Conservation (phyloP, 2,888 invertebrate genomes). For the Nymphalis polychloros region DNA sequence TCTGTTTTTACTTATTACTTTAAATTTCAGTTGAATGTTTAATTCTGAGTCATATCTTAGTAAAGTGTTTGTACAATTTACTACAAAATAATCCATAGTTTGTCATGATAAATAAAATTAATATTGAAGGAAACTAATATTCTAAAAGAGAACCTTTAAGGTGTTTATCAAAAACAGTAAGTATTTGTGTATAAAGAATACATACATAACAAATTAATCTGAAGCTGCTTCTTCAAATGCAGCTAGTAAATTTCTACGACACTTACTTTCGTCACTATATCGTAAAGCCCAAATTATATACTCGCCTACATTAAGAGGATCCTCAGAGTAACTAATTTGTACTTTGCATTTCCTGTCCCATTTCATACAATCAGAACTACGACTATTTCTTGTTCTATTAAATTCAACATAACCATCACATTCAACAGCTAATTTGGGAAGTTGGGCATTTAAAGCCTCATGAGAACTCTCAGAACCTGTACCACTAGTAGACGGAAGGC, state of each 20-base stretch:
- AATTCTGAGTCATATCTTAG: not conserved
- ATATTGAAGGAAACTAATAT: too few species aligned
- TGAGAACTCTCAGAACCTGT: constrained; percentile 65
- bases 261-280: constrained; percentile 83
- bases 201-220: constrained; percentile 43
- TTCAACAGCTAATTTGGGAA: constrained; percentile 72
- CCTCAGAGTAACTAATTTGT: constrained; percentile 83
- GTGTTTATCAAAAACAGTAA: too few species aligned
- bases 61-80: not conserved
- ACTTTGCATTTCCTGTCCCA: constrained; percentile 84
- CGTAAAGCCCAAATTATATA: constrained; percentile 83
- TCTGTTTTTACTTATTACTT: not conserved
- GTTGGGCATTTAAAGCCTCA: constrained; percentile 65
- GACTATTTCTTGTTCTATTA: constrained; percentile 62
- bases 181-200: not conserved
- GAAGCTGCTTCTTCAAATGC: constrained; percentile 72
- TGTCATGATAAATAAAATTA: constrained; percentile 8
- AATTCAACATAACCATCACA: constrained; percentile 76
- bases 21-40: not conserved
- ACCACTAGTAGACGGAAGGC: constrained; percentile 72
- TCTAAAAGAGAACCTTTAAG: too few species aligned
- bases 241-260: constrained; percentile 80
- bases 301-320: constrained; percentile 76
- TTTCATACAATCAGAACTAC: constrained; percentile 70
- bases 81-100: constrained; percentile 4